Evolutionary conservation across 2,797 vertebrate species (phyloP).

Genomic region (Dicrostonyx torquatus): DNA sequence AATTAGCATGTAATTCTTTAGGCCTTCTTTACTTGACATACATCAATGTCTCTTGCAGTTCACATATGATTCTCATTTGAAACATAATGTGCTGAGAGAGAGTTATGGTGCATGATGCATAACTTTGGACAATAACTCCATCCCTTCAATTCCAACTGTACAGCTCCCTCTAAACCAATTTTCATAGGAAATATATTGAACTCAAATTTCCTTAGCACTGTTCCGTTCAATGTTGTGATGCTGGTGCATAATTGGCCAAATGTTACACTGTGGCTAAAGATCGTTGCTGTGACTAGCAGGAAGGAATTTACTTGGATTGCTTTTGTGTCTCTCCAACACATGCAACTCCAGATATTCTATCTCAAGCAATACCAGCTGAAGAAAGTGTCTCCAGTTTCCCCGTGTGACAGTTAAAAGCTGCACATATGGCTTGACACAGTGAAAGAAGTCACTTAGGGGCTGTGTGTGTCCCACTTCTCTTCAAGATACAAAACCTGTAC

Average conservation of each 20-base stretch:
- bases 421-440: not conserved
- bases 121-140: not conserved
- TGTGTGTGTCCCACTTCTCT: not conserved
- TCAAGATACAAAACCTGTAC: not conserved
- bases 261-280: constrained; percentile 38
- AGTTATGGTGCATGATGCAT: not conserved
- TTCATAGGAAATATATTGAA: not conserved
- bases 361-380: not conserved
- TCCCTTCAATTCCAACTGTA: not conserved
- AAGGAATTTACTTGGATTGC: constrained; percentile 53
- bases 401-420: not conserved
- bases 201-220: constrained; percentile 23
- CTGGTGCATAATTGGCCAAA: constrained; percentile 17
- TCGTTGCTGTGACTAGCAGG: constrained; percentile 39
- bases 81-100: not conserved
- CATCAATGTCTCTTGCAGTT: not conserved
- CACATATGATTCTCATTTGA: not conserved
- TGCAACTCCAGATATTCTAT: not conserved
- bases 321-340: not conserved
- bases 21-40: not conserved
- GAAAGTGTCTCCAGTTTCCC: not conserved
- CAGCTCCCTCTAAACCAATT: not conserved
- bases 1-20: not conserved
- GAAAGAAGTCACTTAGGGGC: not conserved
- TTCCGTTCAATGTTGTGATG: constrained; percentile 30